Evolutionary conservation across 2,888 invertebrate species (phyloP).

Genomic region (Apeira syringaria): DNA sequence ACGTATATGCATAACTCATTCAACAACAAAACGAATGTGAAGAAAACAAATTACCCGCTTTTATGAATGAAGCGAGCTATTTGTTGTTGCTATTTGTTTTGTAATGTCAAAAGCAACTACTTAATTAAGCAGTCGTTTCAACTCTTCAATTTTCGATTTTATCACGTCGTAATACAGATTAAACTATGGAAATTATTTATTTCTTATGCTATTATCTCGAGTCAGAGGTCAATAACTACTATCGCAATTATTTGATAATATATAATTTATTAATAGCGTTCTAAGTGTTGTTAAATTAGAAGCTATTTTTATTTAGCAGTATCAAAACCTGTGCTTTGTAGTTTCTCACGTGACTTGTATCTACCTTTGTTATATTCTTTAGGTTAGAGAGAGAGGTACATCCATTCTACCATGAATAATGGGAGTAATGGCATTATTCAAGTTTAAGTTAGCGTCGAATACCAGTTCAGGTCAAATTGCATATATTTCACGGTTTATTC

Average conservation of each 20-base stretch:
- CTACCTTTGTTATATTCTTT: constrained; percentile 4
- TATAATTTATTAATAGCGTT: constrained; percentile 24
- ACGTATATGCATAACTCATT: too few relatives aligned
- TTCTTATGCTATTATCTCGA: constrained; percentile 34
- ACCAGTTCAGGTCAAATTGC: constrained; percentile 18
- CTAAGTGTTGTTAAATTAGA: constrained; percentile 29
- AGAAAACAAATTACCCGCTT: constrained; percentile 36
- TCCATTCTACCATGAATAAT: constrained; percentile 16
- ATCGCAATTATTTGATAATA: constrained; percentile 41
- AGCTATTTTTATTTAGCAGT: constrained; percentile 29
- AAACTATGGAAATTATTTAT: constrained; percentile 14
- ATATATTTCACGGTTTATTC: constrained; percentile 22
- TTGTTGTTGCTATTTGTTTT: constrained; percentile 35
- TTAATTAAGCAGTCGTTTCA: constrained; percentile 27
- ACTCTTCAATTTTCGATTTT: constrained; percentile 28
- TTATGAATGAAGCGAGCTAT: constrained; percentile 44
- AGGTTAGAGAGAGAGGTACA: constrained; percentile 4
- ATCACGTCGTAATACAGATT: constrained; percentile 27
- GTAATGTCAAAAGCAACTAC: constrained; percentile 38
- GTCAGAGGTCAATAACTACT: constrained; percentile 39
- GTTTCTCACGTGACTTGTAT: constrained; percentile 9
- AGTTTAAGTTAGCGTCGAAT: constrained; percentile 18
- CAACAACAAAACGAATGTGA: constrained; percentile 33
- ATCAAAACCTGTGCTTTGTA: constrained; percentile 7
- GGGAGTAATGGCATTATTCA: constrained; percentile 20